Evolutionary conservation across 2,888 invertebrate species (phyloP), one percentile per base, ranked within the genome.

Genomic region (Polietes domitor): DNA sequence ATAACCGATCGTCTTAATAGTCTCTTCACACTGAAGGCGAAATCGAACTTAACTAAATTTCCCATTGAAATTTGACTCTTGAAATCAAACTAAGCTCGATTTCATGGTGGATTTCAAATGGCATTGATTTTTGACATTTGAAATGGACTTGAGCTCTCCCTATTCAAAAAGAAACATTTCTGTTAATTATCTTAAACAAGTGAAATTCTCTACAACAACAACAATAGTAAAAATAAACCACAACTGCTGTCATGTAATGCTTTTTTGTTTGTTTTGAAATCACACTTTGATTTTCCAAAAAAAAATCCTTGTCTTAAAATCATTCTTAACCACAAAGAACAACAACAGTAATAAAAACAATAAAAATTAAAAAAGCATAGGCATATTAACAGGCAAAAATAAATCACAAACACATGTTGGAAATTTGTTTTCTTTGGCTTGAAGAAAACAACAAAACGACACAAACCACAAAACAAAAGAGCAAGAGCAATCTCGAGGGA

Each of bases 341-440:
- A 3, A 73, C 73, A 19, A 41, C 3, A 32, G 32, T 5, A 32
- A 32, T 32, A 37, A 86, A 26, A n/a, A n/a, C n/a, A n/a, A 73
- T 37, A 28, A 41, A 65, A 32, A 65, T 21, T 32, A 17, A 58
- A 58, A n/a, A 28, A 19, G n/a, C 70, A 73, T 47, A 85, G 65
- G 85, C 82, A 85, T 78, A 63, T n/a, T n/a, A 28, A 32, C 15
- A 43, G 32, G 37, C 6, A 32, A 2, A 63, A 84, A 80, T 87
- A 85, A 88, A 89, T 88, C 88, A 87, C 86, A 85, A 89, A 88
- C 89, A 89, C 88, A 89, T 89, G 89, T 89, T 88, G 21, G 75
- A 85, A 81, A 77, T 81, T 79, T 79, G 41, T 77, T 70, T 72
- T 50, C n/a, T n/a, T n/a, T 43, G 79, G 81, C 21, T 79, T 70